phyloP scores from a whole-genome alignment of 2,888 invertebrate species.

The Standfussiana lucernea region DNA sequence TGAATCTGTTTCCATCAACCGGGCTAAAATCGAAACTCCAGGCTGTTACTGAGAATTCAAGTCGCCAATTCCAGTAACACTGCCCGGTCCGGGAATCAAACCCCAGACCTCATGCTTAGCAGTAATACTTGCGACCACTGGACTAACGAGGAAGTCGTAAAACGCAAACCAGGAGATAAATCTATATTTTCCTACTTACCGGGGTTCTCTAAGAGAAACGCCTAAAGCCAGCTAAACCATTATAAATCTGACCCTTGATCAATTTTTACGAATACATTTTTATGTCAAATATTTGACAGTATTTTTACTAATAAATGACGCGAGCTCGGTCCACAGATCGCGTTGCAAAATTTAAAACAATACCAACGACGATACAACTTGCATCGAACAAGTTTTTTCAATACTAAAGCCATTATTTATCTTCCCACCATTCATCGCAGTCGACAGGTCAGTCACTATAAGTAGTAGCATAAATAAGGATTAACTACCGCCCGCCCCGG shows the following conservation, averaged over 20 bases:
- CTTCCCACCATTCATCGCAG: background rate
- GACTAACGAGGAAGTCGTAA: background rate
- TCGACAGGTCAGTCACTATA: constrained; percentile 49
- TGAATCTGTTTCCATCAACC: background rate
- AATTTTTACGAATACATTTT: background rate
- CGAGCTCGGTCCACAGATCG: background rate
- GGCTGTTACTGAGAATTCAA: background rate
- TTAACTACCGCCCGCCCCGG: constrained; percentile 17
- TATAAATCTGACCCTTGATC: background rate
- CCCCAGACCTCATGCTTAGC: background rate
- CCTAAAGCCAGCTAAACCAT: background rate
- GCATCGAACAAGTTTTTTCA: background rate
- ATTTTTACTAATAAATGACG: background rate
- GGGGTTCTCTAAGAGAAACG: too few relatives aligned
- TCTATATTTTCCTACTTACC: too few relatives aligned
- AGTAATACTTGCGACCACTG: background rate
- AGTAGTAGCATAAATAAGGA: constrained; percentile 51
- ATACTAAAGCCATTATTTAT: constrained; percentile 2
- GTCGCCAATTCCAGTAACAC: background rate
- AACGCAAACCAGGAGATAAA: background rate
- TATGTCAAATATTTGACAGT: background rate
- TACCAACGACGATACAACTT: background rate
- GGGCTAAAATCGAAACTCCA: background rate
- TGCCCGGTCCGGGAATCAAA: background rate
- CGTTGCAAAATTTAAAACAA: background rate